Evolutionary conservation across 2,888 invertebrate species (phyloP).

Genomic region (Ormyrus labotus): DNA sequence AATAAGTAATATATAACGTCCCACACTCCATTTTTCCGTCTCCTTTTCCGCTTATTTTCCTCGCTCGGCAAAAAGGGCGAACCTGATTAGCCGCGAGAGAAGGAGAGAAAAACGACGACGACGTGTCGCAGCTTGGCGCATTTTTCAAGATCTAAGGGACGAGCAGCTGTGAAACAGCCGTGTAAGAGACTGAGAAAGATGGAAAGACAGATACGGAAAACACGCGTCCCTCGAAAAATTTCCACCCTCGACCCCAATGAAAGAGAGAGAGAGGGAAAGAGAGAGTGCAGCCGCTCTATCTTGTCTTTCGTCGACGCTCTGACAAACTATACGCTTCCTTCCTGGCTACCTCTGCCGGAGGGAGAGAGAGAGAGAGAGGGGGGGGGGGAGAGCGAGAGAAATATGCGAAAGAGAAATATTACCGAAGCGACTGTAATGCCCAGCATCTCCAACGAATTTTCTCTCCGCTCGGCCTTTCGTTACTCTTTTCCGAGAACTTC

Average conservation of each 20-base stretch:
- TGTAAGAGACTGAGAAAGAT: constrained; percentile 5
- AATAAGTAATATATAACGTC: constrained; percentile 33
- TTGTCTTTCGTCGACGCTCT: constrained; percentile 38
- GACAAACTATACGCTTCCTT: constrained; percentile 49
- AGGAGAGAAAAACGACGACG: constrained; percentile 3
- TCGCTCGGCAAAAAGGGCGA: background rate
- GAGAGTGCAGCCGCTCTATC: constrained; percentile 7
- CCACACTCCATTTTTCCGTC: background rate
- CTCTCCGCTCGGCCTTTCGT: constrained; percentile 14
- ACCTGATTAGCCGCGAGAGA: constrained; percentile 34
- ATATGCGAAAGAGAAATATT: constrained; percentile 61
- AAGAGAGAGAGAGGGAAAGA: background rate
- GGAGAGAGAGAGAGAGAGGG: background rate
- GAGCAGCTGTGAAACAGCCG: background rate
- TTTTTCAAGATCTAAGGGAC: constrained; percentile 11
- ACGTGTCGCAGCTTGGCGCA: constrained; percentile 25
- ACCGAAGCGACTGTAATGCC: constrained; percentile 54
- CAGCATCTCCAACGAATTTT: constrained; percentile 19
- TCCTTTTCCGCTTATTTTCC: background rate
- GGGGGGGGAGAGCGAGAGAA: constrained; percentile 45
- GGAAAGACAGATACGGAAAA: background rate
- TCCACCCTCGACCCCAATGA: background rate
- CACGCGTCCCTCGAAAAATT: constrained; percentile 31
- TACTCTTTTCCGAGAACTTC: constrained; percentile 7
- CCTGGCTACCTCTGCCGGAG: constrained; percentile 24